Conservation (phyloP, 2,113 vertebrate species). For the Lanius collurio region DNA sequence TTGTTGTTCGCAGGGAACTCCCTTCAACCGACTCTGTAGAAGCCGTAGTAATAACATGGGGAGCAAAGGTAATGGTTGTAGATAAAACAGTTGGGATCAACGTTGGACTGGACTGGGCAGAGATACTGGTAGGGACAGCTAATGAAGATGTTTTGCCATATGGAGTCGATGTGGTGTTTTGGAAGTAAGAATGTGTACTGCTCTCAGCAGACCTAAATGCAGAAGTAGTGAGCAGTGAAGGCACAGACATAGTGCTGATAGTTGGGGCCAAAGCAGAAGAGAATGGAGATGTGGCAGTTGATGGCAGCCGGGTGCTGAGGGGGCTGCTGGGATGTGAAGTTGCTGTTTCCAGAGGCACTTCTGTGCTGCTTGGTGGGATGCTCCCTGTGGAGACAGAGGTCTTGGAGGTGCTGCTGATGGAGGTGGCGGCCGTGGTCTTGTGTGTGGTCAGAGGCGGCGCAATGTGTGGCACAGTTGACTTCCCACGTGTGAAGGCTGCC, state of each 20-base stretch:
- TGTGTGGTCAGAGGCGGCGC: accelerated
- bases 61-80: neutral
- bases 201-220: neutral
- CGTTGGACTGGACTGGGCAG: neutral
- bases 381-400: neutral
- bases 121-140: neutral
- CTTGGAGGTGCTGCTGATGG: neutral
- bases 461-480: neutral
- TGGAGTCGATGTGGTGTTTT: neutral
- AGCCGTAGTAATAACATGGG: neutral
- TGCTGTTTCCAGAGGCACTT: neutral
- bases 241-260: accelerated
- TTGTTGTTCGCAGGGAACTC: neutral
- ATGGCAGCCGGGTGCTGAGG: neutral
- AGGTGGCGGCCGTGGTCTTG: accelerated
- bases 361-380: neutral
- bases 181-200: neutral
- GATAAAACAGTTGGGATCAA: neutral
- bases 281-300: accelerated
- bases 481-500: neutral
- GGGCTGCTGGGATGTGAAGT: neutral
- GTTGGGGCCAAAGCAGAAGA: accelerated
- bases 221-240: neutral
- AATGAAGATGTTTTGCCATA: neutral
- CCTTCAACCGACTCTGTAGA: neutral